phyloP scores from a whole-genome alignment of 2,888 invertebrate genomes.

The Prenolepis imparis region DNA sequence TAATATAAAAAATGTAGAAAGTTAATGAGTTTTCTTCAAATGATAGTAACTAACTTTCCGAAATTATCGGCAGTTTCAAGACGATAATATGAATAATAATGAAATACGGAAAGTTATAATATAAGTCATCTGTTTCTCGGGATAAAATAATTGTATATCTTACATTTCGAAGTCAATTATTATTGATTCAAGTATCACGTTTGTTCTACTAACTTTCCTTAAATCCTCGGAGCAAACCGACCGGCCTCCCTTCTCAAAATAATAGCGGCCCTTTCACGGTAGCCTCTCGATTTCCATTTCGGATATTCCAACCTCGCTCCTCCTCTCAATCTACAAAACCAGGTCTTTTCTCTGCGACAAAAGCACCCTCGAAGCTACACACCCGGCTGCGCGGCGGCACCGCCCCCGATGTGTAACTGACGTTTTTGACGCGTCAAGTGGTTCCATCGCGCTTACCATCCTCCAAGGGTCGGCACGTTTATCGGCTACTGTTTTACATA shows the following conservation, averaged over 20 bases:
- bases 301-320: constrained; percentile 40
- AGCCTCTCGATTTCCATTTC: constrained; percentile 61
- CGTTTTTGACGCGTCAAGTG: constrained; percentile 85
- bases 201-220: constrained; percentile 17
- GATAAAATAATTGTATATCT: not conserved
- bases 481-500: constrained; percentile 84
- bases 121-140: not conserved
- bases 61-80: not conserved
- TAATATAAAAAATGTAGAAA: not conserved
- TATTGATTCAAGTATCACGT: not conserved
- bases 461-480: constrained; percentile 47
- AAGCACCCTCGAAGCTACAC: constrained; percentile 53
- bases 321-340: constrained; percentile 45
- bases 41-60: not conserved
- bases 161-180: not conserved
- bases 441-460: constrained; percentile 59
- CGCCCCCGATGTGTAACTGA: constrained; percentile 81
- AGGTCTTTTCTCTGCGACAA: constrained; percentile 55
- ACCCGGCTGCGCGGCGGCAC: constrained; percentile 71
- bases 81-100: not conserved
- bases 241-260: constrained; percentile 62
- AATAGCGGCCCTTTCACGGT: constrained; percentile 54
- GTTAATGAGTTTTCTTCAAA: not conserved
- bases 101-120: not conserved
- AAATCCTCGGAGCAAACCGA: constrained; percentile 41